phyloP scores from a whole-genome alignment of 2,113 vertebrate genomes.

The Isichthys henryi region DNA sequence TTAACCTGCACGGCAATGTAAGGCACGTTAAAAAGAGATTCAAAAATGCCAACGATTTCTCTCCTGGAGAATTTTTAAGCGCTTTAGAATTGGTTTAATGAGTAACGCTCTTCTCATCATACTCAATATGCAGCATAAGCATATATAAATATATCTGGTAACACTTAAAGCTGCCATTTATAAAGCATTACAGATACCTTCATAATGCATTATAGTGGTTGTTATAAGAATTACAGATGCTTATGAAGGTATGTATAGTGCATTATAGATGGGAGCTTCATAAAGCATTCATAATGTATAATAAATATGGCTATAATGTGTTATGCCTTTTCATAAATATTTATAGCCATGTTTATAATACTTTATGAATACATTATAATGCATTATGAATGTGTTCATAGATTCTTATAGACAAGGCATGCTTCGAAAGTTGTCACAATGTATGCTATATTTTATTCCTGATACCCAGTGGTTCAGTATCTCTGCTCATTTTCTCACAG shows the following conservation, averaged over 20 bases:
- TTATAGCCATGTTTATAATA: too few species aligned
- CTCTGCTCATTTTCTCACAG: neutral
- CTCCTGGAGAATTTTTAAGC: neutral
- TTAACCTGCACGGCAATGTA: conserved; percentile 19
- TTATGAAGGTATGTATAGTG: neutral
- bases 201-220: neutral
- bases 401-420: neutral
- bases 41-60: neutral
- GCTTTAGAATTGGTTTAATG: neutral
- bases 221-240: neutral
- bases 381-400: neutral
- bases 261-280: neutral
- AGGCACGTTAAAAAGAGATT: conserved; percentile 12
- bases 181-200: neutral
- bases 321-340: too few species aligned
- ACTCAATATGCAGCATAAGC: neutral
- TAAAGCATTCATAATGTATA: neutral
- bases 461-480: neutral
- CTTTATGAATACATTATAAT: too few species aligned
- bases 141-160: neutral
- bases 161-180: neutral
- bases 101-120: neutral
- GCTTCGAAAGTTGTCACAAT: neutral
- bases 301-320: too few species aligned
- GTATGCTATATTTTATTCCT: neutral